Percentiles rank a stretch among this genome's conserved stretches.
Evolutionary conservation across 2,113 vertebrate species (phyloP).

Genomic region (cattle (Bos taurus)): ARS-UCD2.0 NC_037339.1:21511501-21512000

Average conservation of each 20-base stretch:
- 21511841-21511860: background rate
- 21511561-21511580: background rate
- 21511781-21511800: background rate
- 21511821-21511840: background rate
- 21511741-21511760: background rate
- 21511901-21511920: background rate
- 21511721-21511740: background rate
- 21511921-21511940: background rate
- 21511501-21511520: background rate
- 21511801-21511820: background rate
- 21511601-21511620: background rate
- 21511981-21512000: background rate
- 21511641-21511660: background rate
- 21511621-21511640: background rate
- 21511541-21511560: background rate
- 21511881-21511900: background rate
- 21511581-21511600: background rate
- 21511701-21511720: too few relatives aligned
- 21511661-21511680: fast-evolving
- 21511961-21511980: background rate
- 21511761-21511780: background rate
- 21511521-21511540: background rate
- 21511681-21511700: background rate
- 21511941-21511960: background rate
- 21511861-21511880: background rate